Base-by-base conservation (phyloP, 2,888 invertebrate genomes). In the Pheosia gnoma region DNA sequence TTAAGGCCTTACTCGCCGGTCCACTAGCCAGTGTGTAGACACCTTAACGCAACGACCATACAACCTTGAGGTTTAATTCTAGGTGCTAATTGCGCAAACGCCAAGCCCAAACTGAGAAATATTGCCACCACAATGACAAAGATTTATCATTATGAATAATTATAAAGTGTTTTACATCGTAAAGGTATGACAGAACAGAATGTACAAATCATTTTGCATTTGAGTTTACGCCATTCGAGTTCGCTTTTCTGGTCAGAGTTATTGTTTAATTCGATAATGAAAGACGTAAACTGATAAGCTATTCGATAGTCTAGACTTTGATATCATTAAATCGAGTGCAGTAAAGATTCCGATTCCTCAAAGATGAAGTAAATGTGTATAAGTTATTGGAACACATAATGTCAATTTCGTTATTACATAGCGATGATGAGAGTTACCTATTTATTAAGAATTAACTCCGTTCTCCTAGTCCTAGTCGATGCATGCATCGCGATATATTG, bases 1-100 rank as follows among this genome's bases (percentile, higher is more conserved):
- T 25, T 2, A 2, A 25, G 25, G 25, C 25, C 25, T 25, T 25
- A 25, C 25, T 25, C 25, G 25, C 25, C 25, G 25, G 25, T 0
- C 25, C 25, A 2, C 25, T 25, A 25, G 25, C 25, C 25, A 25
- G 25, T 25, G 25, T 25, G 25, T 25, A 25, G 25, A 25, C 25
- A 25, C 25, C 25, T 25, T 25, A 69, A 70, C 63, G 68, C 70
- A 71, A 68, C 67, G 61, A 59, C 61, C 71, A 71, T 67, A 66
- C 55, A 74, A 71, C 82, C 83, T 82, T 82, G 74, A 58, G 59
- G 69, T 70, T 71, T 70, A 66, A 68, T 67, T 68, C 65, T 53
- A 62, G 59, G 63, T 58, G 66, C 64, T 72, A 66, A 71, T 77
- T 78, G 68, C 68, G 69, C 75, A 75, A 79, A 65, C 70, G 49